phyloP scores from a whole-genome alignment of 2,797 vertebrate species.

The Tapirus indicus region DNA sequence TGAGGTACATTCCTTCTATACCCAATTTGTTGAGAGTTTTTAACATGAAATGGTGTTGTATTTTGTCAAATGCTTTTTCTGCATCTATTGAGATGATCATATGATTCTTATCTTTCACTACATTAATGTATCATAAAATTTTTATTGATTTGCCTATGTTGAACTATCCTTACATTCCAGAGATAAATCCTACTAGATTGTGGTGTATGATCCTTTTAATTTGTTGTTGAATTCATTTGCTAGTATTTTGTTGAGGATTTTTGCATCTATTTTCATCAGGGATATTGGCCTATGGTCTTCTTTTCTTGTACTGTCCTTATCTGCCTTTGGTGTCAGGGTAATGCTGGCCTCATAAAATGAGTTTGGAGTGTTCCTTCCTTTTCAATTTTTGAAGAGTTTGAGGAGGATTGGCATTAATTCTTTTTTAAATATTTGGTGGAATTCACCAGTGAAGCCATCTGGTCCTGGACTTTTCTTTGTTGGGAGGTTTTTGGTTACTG shows the following conservation, averaged over 20 bases:
- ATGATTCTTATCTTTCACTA: background rate
- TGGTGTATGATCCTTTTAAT: too few relatives aligned
- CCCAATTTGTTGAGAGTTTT: background rate
- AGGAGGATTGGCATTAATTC: background rate
- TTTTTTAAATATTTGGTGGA: background rate
- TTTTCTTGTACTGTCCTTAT: background rate
- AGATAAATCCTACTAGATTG: too few relatives aligned
- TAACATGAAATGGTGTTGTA: background rate
- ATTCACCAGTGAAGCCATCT: background rate
- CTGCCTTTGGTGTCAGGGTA: background rate
- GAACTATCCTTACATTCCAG: background rate
- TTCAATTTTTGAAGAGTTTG: background rate
- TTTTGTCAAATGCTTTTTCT: background rate
- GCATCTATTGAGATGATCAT: background rate
- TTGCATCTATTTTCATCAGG: too few relatives aligned
- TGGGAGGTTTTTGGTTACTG: background rate
- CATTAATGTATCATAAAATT: background rate
- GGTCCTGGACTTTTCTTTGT: background rate
- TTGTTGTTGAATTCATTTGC: too few relatives aligned
- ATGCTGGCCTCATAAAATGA: background rate
- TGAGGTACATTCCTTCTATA: background rate
- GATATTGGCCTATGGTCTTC: too few relatives aligned
- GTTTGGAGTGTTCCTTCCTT: background rate
- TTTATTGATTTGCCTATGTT: background rate
- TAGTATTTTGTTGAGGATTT: too few relatives aligned